Conservation (phyloP, 2,888 invertebrate genomes). For the Acleris holmiana region DNA sequence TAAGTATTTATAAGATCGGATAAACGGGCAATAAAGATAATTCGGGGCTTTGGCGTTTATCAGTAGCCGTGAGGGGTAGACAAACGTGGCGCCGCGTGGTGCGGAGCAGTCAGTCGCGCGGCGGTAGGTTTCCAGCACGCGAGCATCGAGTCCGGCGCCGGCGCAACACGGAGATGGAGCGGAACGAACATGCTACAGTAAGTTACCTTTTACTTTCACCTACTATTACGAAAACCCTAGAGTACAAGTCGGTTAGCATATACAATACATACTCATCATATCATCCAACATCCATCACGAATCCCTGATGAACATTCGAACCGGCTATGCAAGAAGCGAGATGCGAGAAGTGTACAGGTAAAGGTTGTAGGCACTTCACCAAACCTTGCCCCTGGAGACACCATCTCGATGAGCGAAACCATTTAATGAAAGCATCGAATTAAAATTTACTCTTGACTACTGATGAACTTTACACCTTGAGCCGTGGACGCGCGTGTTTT, state of each 20-base stretch:
- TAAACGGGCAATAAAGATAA: conserved; percentile 29
- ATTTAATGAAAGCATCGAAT: too few relatives aligned
- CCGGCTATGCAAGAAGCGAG: too few relatives aligned
- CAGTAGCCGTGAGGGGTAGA: conserved; percentile 26
- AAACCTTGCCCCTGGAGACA: too few relatives aligned
- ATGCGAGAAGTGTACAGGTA: too few relatives aligned
- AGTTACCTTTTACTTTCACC: conserved; percentile 45
- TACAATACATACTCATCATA: too few relatives aligned
- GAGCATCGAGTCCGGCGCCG: conserved; percentile 40
- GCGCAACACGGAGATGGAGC: conserved; percentile 49
- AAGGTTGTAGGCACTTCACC: too few relatives aligned
- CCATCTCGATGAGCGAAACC: too few relatives aligned
- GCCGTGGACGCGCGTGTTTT: conserved; percentile 58
- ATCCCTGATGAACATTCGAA: too few relatives aligned
- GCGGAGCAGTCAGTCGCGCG: conserved; percentile 21
- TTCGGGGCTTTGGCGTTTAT: conserved; percentile 55
- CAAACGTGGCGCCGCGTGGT: conserved; percentile 12
- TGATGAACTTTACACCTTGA: conserved; percentile 76
- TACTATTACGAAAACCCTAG: neutral
- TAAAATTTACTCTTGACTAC: conserved; percentile 36
- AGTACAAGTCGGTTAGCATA: too few relatives aligned
- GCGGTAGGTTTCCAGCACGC: conserved; percentile 36
- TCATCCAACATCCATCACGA: too few relatives aligned
- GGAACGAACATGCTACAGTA: conserved; percentile 55
- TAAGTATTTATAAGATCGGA: conserved; percentile 14